phyloP scores from a whole-genome alignment of 1,140 invertebrate species.

The Spodoptera litura region DNA sequence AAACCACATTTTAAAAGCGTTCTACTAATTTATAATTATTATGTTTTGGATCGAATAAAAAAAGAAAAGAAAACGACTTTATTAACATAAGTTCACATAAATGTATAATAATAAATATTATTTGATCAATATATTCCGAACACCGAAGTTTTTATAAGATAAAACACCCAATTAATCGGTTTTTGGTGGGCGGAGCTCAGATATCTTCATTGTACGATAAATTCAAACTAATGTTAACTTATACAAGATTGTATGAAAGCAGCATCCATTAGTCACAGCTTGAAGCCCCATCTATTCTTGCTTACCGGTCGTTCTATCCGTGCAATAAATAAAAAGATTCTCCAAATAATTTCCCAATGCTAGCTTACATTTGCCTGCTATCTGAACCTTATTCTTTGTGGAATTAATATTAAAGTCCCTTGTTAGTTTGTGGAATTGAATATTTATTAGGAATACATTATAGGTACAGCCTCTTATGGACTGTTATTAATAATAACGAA shows the following conservation, averaged over 20 bases:
- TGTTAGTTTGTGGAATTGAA: conserved; percentile 13
- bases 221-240: conserved; percentile 75
- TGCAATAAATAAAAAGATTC: conserved; percentile 69
- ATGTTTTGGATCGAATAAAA: conserved; percentile 1
- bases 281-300: conserved; percentile 68
- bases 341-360: conserved; percentile 62
- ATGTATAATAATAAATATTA: conserved; percentile 61
- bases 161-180: conserved; percentile 65
- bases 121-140: conserved; percentile 64
- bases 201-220: conserved; percentile 78
- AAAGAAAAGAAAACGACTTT: conserved; percentile 39
- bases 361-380: conserved; percentile 41
- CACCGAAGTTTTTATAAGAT: conserved; percentile 56
- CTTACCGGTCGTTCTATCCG: conserved; percentile 59
- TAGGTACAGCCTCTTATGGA: conserved; percentile 51
- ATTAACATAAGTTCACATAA: conserved; percentile 54
- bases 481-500: conserved; percentile 59
- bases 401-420: conserved; percentile 38
- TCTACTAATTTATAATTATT: conserved; percentile 45
- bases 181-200: conserved; percentile 64
- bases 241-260: conserved; percentile 63
- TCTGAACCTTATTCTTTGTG: neutral
- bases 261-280: conserved; percentile 75
- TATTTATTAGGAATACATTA: conserved; percentile 53
- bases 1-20: conserved; percentile 31